Evolutionary conservation across 2,797 vertebrate species (phyloP).

Genomic region (Emys orbicularis): DNA sequence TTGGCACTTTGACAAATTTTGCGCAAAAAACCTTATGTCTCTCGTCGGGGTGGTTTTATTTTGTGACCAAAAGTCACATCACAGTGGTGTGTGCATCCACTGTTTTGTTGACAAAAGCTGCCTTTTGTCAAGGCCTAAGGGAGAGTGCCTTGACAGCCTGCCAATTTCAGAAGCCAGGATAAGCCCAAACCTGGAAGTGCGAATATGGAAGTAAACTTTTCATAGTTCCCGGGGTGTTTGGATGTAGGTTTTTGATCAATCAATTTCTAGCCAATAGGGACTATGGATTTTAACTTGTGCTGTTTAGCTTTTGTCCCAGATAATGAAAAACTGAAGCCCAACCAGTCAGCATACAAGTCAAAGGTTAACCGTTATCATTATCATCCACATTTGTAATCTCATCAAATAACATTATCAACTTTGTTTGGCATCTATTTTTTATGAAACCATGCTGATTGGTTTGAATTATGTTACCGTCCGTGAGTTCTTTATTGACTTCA

Average conservation of each 20-base stretch:
- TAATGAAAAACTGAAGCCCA: not conserved
- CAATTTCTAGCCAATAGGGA: not conserved
- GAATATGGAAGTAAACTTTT: not conserved
- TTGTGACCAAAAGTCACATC: too few relatives aligned
- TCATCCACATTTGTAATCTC: not conserved
- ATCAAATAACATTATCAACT: not conserved
- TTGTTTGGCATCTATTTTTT: not conserved
- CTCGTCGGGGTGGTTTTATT: too few relatives aligned
- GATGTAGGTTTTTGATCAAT: not conserved
- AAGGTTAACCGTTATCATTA: not conserved
- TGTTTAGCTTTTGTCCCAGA: not conserved
- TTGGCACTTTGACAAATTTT: not conserved
- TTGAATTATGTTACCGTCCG: not conserved
- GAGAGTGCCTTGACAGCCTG: not conserved
- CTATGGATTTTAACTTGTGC: not conserved
- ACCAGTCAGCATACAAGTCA: rapidly evolving
- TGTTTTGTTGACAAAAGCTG: too few relatives aligned
- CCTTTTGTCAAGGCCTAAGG: not conserved
- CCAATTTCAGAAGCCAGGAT: not conserved
- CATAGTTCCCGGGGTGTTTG: not conserved
- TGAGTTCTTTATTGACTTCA: not conserved
- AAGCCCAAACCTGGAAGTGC: not conserved
- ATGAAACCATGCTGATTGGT: not conserved
- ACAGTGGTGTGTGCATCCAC: too few relatives aligned
- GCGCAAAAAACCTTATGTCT: not conserved